phyloP scores from a whole-genome alignment of 1,140 invertebrate genomes.

The Steinernema feltiae region DNA sequence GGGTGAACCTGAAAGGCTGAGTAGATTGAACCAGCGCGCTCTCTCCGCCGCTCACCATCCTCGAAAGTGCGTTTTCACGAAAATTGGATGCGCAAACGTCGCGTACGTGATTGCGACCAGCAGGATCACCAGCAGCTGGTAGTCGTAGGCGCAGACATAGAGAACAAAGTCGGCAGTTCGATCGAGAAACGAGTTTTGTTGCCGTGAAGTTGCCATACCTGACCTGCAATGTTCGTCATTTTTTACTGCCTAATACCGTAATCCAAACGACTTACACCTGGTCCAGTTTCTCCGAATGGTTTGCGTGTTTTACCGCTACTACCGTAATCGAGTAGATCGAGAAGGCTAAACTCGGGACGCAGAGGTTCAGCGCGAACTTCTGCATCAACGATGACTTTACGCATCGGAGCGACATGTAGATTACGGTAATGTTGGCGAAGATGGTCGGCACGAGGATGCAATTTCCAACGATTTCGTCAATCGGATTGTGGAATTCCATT shows the following conservation, averaged over 20 bases:
- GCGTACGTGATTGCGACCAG: not conserved
- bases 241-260: not conserved
- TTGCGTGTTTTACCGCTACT: not conserved
- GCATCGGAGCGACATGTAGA: not conserved
- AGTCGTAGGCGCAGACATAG: not conserved
- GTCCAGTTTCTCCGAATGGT: not conserved
- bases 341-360: not conserved
- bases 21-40: not conserved
- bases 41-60: not conserved
- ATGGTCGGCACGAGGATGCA: not conserved
- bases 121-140: not conserved
- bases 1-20: not conserved
- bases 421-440: not conserved
- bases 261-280: not conserved
- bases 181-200: not conserved
- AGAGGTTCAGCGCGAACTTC: slow-evolving; percentile 8
- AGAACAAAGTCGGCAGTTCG: not conserved
- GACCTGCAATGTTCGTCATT: not conserved
- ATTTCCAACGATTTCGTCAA: not conserved
- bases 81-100: not conserved
- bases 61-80: not conserved
- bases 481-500: not conserved
- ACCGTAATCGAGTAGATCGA: slow-evolving; percentile 4
- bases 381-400: not conserved
- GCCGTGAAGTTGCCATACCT: no score